Base-by-base conservation (phyloP, 2,888 invertebrate genomes). In the Epirrita christyi region DNA sequence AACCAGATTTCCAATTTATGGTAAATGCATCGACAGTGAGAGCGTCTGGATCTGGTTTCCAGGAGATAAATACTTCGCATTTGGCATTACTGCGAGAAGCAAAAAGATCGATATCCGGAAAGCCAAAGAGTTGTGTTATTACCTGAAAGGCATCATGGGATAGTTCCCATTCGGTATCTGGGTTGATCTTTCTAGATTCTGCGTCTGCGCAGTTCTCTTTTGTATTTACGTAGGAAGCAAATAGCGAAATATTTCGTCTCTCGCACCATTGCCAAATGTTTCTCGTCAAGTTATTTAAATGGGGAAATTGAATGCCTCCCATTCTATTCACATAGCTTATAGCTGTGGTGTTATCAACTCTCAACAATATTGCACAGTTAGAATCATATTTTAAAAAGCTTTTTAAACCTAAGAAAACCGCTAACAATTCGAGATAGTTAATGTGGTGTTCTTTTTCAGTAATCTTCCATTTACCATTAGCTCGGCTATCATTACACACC, bases 141-240 rank as follows among this genome's bases (percentile, higher is more conserved):
- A 10, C 10, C 13, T 55, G 43, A 45, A 53, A 67, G 6, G 58
- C 55, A 6, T 44, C 11, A 6, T 59, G 41, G 6, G 64, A 64
- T n/a, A 70, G 43, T 41, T 59, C 55, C 63, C 65, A 68, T 49
- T 71, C 66, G 0, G 61, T 66, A 14, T 67, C 66, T 0, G 63
- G 59, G 54, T 70, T 66, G 5, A 58, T 47, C 4, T 53, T 52
- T 32, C 72, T 42, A 1, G 67, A 72, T 53, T 65, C 69, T 4
- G 36, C 55, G 45, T 72, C 71, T 6, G 71, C 72, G 7, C 32
- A 28, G 48, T 78, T 80, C 10, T 75, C 69, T 42, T 63, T 49
- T 0, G 76, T 73, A 11, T 68, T 66, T 4, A 80, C 68, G 42
- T 79, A 81, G 1, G 77, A 77, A 0, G 74, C 75, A 42, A 70